Percentiles rank a stretch among this genome's conserved stretches.
Evolutionary conservation across 1,140 invertebrate genomes (phyloP).

Genomic region (Drosophila navojoa): DNA sequence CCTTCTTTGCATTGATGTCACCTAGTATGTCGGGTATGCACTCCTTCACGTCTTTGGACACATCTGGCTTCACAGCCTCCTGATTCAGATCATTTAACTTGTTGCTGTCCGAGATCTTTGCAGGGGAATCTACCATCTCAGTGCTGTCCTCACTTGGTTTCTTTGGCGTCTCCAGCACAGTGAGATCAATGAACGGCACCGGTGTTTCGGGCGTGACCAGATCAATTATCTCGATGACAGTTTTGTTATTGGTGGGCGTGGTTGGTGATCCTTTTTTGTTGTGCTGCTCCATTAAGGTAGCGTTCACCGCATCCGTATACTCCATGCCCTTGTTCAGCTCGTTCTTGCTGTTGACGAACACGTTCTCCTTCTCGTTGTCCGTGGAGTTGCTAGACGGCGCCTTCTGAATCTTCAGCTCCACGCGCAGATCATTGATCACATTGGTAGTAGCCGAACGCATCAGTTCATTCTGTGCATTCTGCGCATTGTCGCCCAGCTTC

Average conservation of each 20-base stretch:
- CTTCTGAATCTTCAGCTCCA: conserved; percentile 78
- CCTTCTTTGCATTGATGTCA: conserved; percentile 63
- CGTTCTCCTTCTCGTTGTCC: conserved; percentile 83
- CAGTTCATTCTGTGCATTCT: conserved; percentile 51
- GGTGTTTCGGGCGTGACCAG: conserved; percentile 76
- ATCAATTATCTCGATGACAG: conserved; percentile 77
- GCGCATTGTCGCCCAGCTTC: conserved; percentile 59
- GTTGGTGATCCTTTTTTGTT: conserved; percentile 64
- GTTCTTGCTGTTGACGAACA: conserved; percentile 81
- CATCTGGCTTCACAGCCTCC: conserved; percentile 62
- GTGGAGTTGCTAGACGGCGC: conserved; percentile 70
- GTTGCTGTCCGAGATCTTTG: conserved; percentile 57
- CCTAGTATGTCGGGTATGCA: conserved; percentile 76
- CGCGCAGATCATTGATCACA: conserved; percentile 74
- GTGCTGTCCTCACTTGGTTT: conserved; percentile 44
- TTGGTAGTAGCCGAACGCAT: conserved; percentile 78
- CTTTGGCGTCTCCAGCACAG: conserved; percentile 57
- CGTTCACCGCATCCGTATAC: conserved; percentile 79
- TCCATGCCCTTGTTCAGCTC: conserved; percentile 83
- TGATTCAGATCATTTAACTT: conserved; percentile 70
- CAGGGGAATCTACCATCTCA: conserved; percentile 37
- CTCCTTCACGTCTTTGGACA: conserved; percentile 78
- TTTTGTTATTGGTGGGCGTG: conserved; percentile 70
- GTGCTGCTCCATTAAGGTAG: conserved; percentile 71
- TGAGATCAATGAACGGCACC: conserved; percentile 74